phyloP scores from a whole-genome alignment of 2,113 vertebrate genomes.

The Colaptes auratus region DNA sequence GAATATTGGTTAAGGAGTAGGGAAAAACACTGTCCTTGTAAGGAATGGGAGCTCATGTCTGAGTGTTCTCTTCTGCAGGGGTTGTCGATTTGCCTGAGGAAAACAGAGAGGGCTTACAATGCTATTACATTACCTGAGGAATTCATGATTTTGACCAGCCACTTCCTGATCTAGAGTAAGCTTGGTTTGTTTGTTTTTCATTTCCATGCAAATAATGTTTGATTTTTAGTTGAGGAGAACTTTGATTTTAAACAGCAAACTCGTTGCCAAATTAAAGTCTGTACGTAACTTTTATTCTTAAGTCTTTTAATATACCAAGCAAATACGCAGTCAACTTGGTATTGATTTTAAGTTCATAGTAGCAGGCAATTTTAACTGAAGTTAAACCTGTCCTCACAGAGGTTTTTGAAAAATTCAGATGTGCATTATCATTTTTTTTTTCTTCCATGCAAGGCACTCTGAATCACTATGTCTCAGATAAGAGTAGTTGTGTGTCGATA shows the following conservation, averaged over 20 bases:
- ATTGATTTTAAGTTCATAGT: neutral
- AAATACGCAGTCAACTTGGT: neutral
- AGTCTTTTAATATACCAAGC: neutral
- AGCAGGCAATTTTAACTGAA: neutral
- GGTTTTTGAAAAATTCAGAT: neutral
- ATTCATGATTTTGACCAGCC: conserved; percentile 99
- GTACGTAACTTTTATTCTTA: neutral
- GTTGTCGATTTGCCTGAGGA: conserved; percentile 98
- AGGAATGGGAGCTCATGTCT: neutral
- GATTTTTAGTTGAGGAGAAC: neutral
- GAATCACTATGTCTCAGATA: rapidly evolving
- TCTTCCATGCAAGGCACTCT: neutral
- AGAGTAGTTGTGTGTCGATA: neutral
- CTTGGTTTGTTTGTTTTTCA: neutral
- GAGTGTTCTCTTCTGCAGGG: conserved; percentile 77
- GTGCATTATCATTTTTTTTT: neutral
- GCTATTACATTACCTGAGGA: conserved; percentile 98
- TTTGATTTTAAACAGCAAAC: neutral
- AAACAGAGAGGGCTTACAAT: conserved; percentile 98
- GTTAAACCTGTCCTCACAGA: neutral
- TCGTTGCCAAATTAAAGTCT: neutral
- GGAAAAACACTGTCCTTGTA: neutral
- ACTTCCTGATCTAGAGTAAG: conserved; percentile 96
- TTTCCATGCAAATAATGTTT: neutral
- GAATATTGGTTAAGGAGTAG: neutral